phyloP scores from a whole-genome alignment of 1,140 invertebrate species.

The Agraylea sexmaculata region DNA sequence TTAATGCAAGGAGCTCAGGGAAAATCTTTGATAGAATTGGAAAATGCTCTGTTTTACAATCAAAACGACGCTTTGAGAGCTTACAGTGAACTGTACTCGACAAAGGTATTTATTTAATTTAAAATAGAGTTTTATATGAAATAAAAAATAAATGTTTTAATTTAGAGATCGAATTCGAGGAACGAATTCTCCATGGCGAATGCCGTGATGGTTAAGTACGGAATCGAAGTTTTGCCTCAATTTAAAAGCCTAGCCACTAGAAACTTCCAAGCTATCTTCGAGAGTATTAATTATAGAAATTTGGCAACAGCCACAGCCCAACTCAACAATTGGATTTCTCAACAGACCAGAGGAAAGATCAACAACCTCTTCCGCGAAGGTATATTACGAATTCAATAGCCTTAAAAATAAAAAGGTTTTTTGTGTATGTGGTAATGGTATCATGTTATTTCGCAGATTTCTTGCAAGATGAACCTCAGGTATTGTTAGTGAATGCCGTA shows the following conservation, averaged over 20 bases:
- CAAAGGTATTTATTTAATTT: constrained; percentile 5
- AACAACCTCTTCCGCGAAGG: constrained; percentile 41
- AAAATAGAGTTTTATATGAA: neutral
- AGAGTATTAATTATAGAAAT: constrained; percentile 37
- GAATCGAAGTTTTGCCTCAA: constrained; percentile 23
- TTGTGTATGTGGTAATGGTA: constrained; percentile 2
- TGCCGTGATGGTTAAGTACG: constrained; percentile 25
- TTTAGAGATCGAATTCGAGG: constrained; percentile 23
- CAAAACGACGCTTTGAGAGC: constrained; percentile 12
- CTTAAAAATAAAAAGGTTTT: constrained; percentile 11
- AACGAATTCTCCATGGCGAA: constrained; percentile 28
- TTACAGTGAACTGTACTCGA: neutral
- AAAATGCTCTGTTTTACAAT: constrained; percentile 24
- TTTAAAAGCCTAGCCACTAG: constrained; percentile 25
- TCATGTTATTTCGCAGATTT: constrained; percentile 29
- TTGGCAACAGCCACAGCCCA: constrained; percentile 25
- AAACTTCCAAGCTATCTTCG: constrained; percentile 28
- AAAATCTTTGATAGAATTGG: constrained; percentile 25
- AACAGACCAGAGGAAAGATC: constrained; percentile 48
- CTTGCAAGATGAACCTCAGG: constrained; percentile 37
- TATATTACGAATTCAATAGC: too few species aligned
- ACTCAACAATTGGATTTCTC: constrained; percentile 55
- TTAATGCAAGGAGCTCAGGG: constrained; percentile 30
- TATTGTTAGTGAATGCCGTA: constrained; percentile 58
- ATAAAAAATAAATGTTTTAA: neutral